Conservation (phyloP, 2,888 invertebrate species). For the Suillia variegata region DNA sequence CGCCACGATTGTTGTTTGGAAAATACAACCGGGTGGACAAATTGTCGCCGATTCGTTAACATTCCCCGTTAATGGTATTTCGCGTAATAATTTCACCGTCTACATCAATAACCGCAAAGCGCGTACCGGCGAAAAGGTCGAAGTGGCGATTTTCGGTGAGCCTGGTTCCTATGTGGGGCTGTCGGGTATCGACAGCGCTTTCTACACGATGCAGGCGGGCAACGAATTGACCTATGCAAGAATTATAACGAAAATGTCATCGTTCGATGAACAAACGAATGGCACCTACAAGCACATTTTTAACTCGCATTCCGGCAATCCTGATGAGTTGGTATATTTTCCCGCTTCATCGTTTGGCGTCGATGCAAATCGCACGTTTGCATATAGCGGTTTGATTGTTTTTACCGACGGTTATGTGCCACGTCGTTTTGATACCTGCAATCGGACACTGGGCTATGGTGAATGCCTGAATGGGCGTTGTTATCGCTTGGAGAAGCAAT, state of each 20-base stretch:
- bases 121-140: conserved; percentile 89
- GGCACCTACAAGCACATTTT: conserved; percentile 83
- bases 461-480: conserved; percentile 86
- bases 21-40: conserved; percentile 80
- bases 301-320: conserved; percentile 81
- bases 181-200: conserved; percentile 86
- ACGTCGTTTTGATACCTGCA: conserved; percentile 72
- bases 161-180: conserved; percentile 94
- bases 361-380: conserved; percentile 93
- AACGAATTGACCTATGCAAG: conserved; percentile 88
- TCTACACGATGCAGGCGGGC: conserved; percentile 91
- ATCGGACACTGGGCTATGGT: conserved; percentile 72
- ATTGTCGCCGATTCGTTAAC: conserved; percentile 91
- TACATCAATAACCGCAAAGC: conserved; percentile 92
- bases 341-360: conserved; percentile 90
- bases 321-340: conserved; percentile 83
- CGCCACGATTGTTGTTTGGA: conserved; percentile 88
- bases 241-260: conserved; percentile 84
- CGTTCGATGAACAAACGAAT: conserved; percentile 84
- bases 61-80: conserved; percentile 96
- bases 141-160: conserved; percentile 91
- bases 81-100: conserved; percentile 87
- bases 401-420: conserved; percentile 87
- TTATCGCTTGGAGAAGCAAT: conserved; percentile 74
- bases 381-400: conserved; percentile 85